Evolutionary conservation across 2,113 vertebrate species (phyloP), one percentile per base, ranked within the genome.

Genomic region (Pandion haliaetus): DNA sequence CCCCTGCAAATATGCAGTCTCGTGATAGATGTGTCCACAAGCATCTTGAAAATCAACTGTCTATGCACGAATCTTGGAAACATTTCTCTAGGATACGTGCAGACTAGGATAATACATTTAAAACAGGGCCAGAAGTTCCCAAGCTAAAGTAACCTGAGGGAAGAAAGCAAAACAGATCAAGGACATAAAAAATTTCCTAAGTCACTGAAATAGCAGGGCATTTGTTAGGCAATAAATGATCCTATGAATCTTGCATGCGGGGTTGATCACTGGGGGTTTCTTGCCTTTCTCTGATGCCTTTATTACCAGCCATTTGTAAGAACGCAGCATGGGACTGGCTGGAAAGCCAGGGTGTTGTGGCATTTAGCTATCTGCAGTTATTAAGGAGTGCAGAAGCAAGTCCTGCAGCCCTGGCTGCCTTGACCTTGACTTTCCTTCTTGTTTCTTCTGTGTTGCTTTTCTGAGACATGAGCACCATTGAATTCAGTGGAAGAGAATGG

Each of bases 11-110:
- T n/a, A 50, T 12, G 8, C 28, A 66, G 31, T n/a, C 44, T 20
- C 12, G 13, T 55, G 59, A 61, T 36, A 50, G 45, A 40, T 28
- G 20, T 50, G 57, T 79, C 72, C 52, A 45, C 47, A 34, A 44
- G 67, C 73, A 88, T 45, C 62, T n/a, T 44, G 62, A 74, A 70
- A 70, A 50, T 70, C 55, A 85, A 21, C 42, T 89, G 24, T 44
- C 29, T 58, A 3, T 5, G 6, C 52, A 3, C 0, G 8, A 73
- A 47, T 14, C 71, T 78, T 69, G 31, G 77, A 69, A 50, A 50
- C 5, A 1, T 45, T 66, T 87, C 57, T 73, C 29, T n/a, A 8
- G 50, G 55, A 65, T 61, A 38, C 1, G 2, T 0, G 1, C 7
- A 4, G 14, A 18, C 57, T 47, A 62, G 69, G 73, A 23, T 61